Conservation (phyloP, 1,140 invertebrate genomes). For the Platyscapa corneri region DNA sequence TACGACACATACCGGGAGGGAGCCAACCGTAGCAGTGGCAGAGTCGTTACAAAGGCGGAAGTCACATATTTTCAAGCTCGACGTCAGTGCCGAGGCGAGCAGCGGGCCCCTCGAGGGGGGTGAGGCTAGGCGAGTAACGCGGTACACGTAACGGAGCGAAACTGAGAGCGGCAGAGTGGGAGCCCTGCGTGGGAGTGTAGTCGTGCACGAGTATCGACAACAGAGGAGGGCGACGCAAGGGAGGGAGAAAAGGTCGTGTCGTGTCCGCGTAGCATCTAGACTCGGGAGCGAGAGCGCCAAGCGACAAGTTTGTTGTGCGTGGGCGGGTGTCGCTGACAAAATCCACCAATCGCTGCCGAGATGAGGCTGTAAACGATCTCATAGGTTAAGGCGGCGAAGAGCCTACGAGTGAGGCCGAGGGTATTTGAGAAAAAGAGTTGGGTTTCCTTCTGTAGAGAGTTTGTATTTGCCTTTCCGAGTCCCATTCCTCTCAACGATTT, state of each 20-base stretch:
- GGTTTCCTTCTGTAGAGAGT: not conserved
- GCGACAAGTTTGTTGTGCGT: conserved; percentile 59
- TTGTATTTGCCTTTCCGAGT: not conserved
- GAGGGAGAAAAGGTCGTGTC: conserved; percentile 38
- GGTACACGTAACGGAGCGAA: not conserved
- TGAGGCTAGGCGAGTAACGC: not conserved
- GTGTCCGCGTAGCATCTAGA: conserved; percentile 35
- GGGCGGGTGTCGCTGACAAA: conserved; percentile 73
- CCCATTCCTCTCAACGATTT: not conserved
- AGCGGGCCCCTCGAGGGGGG: not conserved
- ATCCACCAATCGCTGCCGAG: conserved; percentile 65
- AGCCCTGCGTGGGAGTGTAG: conserved; percentile 33
- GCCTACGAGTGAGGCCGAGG: conserved; percentile 24
- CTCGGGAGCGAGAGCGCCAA: not conserved
- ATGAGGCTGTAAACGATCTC: conserved; percentile 68
- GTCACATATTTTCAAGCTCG: conserved; percentile 39
- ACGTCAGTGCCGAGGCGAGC: conserved; percentile 25
- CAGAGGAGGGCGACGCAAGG: conserved; percentile 8
- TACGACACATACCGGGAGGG: not conserved
- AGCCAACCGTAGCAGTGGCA: conserved; percentile 41
- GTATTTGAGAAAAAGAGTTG: not conserved
- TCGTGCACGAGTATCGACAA: conserved; percentile 1
- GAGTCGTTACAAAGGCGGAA: conserved; percentile 45
- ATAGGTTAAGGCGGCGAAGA: conserved; percentile 66
- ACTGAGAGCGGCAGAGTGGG: conserved; percentile 3